Base-by-base conservation (phyloP, 92 coral and sea anemone species). In the Epizoanthus illoricatus region DNA sequence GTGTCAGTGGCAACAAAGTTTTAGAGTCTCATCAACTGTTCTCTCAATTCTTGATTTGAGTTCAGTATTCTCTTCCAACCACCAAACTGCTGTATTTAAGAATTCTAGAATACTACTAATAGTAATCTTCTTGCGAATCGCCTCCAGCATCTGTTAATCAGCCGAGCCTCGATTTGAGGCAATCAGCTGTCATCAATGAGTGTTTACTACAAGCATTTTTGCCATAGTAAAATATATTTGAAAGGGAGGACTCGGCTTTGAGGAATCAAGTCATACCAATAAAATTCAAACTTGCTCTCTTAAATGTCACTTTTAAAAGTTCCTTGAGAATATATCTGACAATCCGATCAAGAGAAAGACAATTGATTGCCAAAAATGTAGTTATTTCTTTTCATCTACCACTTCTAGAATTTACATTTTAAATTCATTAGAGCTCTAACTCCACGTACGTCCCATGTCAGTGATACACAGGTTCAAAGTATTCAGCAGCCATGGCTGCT, bases 111-210 rank as follows among this genome's bases (percentile, higher is more conserved):
- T 20, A n/a, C 8, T 12, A 12, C 10, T 49, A 49, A 10, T 3
- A 40, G 5, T 42, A 71, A n/a, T 15, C 33, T 28, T 28, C 33
- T 28, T 28, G 33, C 33, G 33, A 28, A 28, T 28, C 33, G 33
- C 33, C 33, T 28, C 33, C 33, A 28, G 33, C 33, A 28, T 12
- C 66, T 5, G 54, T 45, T 21, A 78, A 11, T 3, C 55, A 4
- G 10, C 10, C 49, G 41, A 63, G 82, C 82, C 82, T 78, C 82
- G 82, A 43, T 42, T 20, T 63, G 71, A 78, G 72, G 41, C 82
- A 42, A 78, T 78, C 82, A 78, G 82, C 82, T 78, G 82, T 64
- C 82, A 18, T 23, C 71, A 62, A 13, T 62, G 60, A 78, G 20
- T 78, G 45, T 62, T 61, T 78, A 78, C 71, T 78, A 78, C 82